These are phyloP conservation scores for Nomada flava DNA, from an alignment of 2,888 invertebrate genomes.

Conservation along the genomic window DNA sequence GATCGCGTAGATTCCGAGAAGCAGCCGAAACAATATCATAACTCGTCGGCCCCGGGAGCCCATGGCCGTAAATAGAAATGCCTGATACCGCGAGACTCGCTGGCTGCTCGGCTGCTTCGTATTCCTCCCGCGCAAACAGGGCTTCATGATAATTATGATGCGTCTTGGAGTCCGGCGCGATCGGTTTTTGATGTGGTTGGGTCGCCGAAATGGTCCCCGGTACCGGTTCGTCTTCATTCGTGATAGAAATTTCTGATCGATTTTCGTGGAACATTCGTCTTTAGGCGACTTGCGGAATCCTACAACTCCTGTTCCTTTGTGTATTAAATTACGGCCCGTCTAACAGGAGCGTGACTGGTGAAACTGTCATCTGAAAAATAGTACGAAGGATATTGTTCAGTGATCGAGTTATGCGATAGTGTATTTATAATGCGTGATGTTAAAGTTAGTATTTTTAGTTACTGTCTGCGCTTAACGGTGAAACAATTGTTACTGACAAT, in stretches of 20 bases:
- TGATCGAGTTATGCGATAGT: no score
- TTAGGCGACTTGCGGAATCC: neutral
- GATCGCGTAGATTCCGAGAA: constrained; percentile 84
- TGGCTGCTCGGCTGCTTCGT: constrained; percentile 62
- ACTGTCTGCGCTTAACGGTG: no score
- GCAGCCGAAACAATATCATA: constrained; percentile 83
- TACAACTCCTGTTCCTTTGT: neutral
- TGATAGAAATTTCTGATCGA: constrained; percentile 73
- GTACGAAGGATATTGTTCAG: no score
- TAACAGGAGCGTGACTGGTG: no score
- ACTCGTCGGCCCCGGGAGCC: constrained; percentile 80
- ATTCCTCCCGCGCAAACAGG: constrained; percentile 67
- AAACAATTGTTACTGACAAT: no score
- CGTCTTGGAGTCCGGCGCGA: constrained; percentile 75
- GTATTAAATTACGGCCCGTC: neutral
- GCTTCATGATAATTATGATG: constrained; percentile 80
- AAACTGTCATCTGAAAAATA: no score
- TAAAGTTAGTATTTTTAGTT: no score
- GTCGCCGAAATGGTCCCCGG: constrained; percentile 22
- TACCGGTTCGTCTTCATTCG: constrained; percentile 59
- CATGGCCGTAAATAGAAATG: constrained; percentile 81
- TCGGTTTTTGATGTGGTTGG: constrained; percentile 77
- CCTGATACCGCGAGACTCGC: constrained; percentile 71
- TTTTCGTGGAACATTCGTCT: constrained; percentile 9
- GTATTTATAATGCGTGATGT: no score